These are phyloP conservation scores for Alauda arvensis DNA, from an alignment of 2,797 vertebrate genomes.

Conservation along the genomic window DNA sequence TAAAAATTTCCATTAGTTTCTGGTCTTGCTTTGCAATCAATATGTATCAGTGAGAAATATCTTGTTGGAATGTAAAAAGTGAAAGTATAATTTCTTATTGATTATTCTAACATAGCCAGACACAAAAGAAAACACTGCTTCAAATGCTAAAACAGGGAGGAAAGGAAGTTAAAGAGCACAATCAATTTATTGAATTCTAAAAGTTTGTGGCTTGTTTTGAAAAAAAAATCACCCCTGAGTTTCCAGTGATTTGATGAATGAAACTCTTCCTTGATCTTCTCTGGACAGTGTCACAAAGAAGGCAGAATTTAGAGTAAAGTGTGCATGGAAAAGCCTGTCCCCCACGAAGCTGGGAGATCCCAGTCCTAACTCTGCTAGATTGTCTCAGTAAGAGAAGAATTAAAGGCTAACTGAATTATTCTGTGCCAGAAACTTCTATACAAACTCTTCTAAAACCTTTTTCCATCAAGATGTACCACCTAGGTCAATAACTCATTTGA, in stretches of 20 bases:
- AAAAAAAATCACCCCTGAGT: background rate
- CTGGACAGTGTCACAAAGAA: background rate
- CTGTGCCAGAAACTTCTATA: background rate
- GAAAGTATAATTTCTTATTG: conserved; percentile 69
- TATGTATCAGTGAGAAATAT: conserved; percentile 56
- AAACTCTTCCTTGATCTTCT: background rate
- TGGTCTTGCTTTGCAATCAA: conserved; percentile 49
- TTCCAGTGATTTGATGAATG: conserved; percentile 19
- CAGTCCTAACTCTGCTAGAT: background rate
- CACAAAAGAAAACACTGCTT: conserved; percentile 54
- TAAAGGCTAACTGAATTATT: background rate
- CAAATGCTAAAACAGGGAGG: conserved; percentile 58
- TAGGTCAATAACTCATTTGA: background rate
- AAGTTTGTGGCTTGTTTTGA: background rate
- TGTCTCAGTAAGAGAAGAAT: background rate
- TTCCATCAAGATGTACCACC: background rate
- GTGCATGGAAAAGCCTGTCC: background rate
- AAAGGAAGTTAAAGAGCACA: conserved; percentile 21
- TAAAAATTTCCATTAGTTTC: background rate
- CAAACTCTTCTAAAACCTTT: background rate
- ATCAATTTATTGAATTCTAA: conserved; percentile 33
- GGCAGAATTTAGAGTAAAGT: background rate
- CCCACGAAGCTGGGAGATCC: background rate
- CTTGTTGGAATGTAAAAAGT: conserved; percentile 52
- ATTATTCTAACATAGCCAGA: conserved; percentile 44